A percentile compares a stretch with the other conserved stretches of the same genome.
These are phyloP conservation scores for Crambe crambe DNA, from an alignment of 37 sponge, comb jelly and placozoan genomes.

Conservation along the genomic window DNA sequence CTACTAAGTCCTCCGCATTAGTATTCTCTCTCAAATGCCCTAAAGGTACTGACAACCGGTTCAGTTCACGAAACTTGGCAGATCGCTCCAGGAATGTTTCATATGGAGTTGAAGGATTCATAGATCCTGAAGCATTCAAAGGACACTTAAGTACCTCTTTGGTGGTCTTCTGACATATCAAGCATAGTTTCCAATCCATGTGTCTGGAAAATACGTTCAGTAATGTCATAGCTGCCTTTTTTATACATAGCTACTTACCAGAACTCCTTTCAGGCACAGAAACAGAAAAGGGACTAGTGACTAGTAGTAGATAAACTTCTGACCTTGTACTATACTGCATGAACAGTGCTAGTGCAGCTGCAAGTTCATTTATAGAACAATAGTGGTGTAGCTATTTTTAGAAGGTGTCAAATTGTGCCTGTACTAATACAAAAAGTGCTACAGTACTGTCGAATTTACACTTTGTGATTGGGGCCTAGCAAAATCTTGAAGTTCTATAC, in stretches of 20 bases:
- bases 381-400: no score
- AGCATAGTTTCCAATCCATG: neutral
- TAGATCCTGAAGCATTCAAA: neutral
- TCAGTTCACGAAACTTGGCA: no score
- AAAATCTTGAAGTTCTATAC: neutral
- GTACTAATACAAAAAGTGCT: neutral
- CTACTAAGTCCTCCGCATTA: neutral
- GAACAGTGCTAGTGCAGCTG: no score
- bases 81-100: neutral
- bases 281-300: neutral
- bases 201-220: no score
- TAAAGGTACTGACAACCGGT: neutral
- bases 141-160: no score
- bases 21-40: neutral
- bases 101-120: neutral
- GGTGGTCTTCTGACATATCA: neutral
- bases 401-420: neutral
- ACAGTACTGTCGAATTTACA: neutral
- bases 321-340: no score
- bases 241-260: no score
- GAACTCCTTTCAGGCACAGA: neutral
- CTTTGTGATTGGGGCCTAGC: neutral
- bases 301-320: neutral
- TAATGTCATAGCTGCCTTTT: no score
- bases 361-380: neutral